phyloP scores from a whole-genome alignment of 2,888 invertebrate genomes.

The Hirtodrosophila histrioides region DNA sequence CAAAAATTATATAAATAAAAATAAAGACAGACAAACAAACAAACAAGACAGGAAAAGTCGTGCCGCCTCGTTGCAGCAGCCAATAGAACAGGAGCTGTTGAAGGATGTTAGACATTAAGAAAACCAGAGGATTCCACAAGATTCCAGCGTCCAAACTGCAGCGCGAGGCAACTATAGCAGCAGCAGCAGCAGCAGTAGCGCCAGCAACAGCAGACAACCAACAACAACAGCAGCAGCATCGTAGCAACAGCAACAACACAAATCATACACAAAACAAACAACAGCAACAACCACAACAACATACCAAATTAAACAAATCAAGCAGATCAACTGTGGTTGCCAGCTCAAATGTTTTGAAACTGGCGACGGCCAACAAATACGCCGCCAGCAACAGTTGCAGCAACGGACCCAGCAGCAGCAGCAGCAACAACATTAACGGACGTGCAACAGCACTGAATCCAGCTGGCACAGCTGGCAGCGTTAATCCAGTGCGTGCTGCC shows the following conservation, averaged over 20 bases:
- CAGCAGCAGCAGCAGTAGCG: slow-evolving; percentile 18
- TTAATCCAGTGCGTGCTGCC: slow-evolving; percentile 78
- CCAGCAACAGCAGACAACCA: slow-evolving; percentile 23
- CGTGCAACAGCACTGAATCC: too few species aligned
- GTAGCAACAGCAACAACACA: slow-evolving; percentile 11
- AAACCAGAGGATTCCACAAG: slow-evolving; percentile 80
- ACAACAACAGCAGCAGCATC: slow-evolving; percentile 22
- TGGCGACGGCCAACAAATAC: slow-evolving; percentile 7
- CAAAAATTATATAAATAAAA: neutral
- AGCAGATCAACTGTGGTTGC: slow-evolving; percentile 1
- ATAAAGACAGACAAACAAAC: neutral
- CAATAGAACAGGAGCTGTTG: slow-evolving; percentile 43
- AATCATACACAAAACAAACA: slow-evolving; percentile 1
- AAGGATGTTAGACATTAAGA: slow-evolving; percentile 83
- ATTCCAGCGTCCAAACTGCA: slow-evolving; percentile 78
- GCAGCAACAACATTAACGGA: too few species aligned
- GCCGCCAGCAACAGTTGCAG: slow-evolving; percentile 13
- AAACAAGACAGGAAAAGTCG: neutral
- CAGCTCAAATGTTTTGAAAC: slow-evolving; percentile 18
- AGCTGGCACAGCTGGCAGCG: slow-evolving; percentile 1
- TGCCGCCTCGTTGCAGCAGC: slow-evolving; percentile 3
- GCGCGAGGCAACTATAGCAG: slow-evolving; percentile 39
- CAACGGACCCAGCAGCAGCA: neutral
- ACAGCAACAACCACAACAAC: slow-evolving; percentile 11
- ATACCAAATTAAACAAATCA: slow-evolving; percentile 18